Evolutionary conservation across 2,797 vertebrate species (phyloP).

Genomic region (Hemibagrus guttatus): DNA sequence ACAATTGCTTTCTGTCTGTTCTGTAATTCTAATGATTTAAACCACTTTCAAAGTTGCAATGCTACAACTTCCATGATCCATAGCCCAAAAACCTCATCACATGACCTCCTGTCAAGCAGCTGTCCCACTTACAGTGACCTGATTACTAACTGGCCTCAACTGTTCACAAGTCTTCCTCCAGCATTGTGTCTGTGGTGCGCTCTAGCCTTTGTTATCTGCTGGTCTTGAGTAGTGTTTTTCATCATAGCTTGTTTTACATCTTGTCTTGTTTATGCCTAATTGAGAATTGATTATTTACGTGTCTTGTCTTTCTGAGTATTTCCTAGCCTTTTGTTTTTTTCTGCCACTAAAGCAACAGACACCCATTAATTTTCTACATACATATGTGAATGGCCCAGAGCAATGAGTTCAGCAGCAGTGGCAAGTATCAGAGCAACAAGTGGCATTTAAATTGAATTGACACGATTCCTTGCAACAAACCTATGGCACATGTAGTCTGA

Average conservation of each 20-base stretch:
- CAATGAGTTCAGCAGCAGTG: background rate
- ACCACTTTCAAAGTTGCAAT: background rate
- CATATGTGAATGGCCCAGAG: background rate
- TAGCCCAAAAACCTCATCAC: background rate
- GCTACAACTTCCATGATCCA: background rate
- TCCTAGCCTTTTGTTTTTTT: background rate
- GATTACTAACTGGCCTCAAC: background rate
- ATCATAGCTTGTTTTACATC: background rate
- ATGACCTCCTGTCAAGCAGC: background rate
- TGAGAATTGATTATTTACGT: background rate
- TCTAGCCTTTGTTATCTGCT: background rate
- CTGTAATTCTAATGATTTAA: background rate
- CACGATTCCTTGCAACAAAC: background rate
- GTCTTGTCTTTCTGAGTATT: background rate
- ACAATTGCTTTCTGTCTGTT: background rate
- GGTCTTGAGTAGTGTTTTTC: background rate
- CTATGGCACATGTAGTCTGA: background rate
- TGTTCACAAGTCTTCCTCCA: background rate
- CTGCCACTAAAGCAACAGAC: background rate
- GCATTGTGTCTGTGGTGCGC: background rate
- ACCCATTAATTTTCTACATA: background rate
- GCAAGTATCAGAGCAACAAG: background rate
- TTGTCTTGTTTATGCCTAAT: background rate
- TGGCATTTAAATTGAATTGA: background rate
- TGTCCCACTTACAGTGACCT: background rate